Conservation (phyloP, 2,113 vertebrate species). For the Fulica atra region DNA sequence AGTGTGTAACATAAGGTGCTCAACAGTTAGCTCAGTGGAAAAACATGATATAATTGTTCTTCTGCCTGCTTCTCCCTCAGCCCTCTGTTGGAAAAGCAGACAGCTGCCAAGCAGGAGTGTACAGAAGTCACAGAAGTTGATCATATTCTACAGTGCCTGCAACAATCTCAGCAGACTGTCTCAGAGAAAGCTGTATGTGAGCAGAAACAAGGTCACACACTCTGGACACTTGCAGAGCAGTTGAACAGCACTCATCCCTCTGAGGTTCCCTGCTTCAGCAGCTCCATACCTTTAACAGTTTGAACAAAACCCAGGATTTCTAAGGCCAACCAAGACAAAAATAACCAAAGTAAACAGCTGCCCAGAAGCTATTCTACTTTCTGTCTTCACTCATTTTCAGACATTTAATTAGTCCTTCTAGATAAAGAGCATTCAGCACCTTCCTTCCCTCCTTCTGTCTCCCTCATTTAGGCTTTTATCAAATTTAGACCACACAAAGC, state of each 20-base stretch:
- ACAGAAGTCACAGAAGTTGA: neutral
- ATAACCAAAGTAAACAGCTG: neutral
- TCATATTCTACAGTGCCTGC: neutral
- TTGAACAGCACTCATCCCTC: neutral
- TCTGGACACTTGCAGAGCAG: neutral
- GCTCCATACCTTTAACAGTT: neutral
- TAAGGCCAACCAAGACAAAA: neutral
- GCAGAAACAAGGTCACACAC: fast-evolving
- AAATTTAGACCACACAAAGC: neutral
- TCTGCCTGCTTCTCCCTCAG: neutral
- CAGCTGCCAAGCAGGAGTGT: neutral
- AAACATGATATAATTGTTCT: neutral
- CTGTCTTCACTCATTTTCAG: neutral
- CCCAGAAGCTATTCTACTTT: neutral
- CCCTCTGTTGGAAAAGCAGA: fast-evolving
- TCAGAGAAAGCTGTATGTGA: neutral
- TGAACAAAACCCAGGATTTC: neutral
- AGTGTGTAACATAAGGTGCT: neutral
- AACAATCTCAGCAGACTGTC: neutral
- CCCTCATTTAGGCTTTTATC: neutral
- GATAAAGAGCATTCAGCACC: neutral
- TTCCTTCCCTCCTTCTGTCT: neutral
- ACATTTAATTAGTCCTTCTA: neutral
- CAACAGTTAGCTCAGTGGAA: neutral
- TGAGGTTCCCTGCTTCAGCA: neutral